A percentile compares a stretch with the other conserved stretches of the same genome.
Conservation (phyloP, 1,140 invertebrate genomes). For the Nomia melanderi region DNA sequence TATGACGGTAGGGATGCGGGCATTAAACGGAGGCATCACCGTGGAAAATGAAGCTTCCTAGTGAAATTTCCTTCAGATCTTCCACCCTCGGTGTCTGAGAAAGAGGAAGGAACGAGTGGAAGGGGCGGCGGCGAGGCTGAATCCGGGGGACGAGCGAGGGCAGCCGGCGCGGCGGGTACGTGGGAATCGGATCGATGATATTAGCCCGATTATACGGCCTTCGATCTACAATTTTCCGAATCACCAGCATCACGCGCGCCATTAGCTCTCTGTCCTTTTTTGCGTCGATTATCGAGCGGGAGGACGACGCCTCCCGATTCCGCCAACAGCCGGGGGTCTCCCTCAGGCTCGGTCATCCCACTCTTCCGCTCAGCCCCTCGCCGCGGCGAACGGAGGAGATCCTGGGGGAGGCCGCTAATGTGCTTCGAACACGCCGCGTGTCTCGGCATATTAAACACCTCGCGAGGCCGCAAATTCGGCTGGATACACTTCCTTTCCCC, state of each 20-base stretch:
- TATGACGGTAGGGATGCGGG: constrained; percentile 54
- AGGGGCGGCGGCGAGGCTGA: background rate
- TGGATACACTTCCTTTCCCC: constrained; percentile 18
- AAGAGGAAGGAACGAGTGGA: constrained; percentile 9
- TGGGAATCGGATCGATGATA: constrained; percentile 63
- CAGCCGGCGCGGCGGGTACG: constrained; percentile 21
- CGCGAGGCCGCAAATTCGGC: constrained; percentile 46
- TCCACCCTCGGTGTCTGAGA: constrained; percentile 41
- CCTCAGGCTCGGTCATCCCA: constrained; percentile 1
- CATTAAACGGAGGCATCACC: constrained; percentile 70
- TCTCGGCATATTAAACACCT: constrained; percentile 64
- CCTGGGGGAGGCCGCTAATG: constrained; percentile 59
- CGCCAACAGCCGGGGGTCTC: background rate
- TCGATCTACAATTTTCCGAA: constrained; percentile 73
- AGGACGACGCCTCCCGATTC: constrained; percentile 37
- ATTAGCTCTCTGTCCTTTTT: constrained; percentile 63
- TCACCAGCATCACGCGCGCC: constrained; percentile 68
- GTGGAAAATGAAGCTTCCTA: constrained; percentile 75
- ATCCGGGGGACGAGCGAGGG: background rate
- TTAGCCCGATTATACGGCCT: constrained; percentile 70
- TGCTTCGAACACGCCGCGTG: constrained; percentile 58
- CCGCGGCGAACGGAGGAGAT: background rate
- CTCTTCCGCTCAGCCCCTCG: background rate
- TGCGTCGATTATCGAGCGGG: constrained; percentile 53
- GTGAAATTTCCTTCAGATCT: constrained; percentile 70